phyloP scores from a whole-genome alignment of 2,113 vertebrate species.

The Herpetotheres cachinnans region DNA sequence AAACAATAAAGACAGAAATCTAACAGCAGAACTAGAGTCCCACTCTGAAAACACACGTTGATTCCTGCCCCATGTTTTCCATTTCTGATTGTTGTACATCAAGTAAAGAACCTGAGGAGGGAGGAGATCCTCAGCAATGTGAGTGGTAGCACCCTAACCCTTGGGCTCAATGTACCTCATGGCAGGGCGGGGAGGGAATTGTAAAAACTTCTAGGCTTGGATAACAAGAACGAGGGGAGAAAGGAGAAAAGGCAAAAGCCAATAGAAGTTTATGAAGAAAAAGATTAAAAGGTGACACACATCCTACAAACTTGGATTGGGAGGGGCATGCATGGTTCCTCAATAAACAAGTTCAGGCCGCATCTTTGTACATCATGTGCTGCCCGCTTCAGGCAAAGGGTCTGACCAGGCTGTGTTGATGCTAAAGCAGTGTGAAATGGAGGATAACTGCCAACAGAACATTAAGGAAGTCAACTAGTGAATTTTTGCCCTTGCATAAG shows the following conservation, averaged over 20 bases:
- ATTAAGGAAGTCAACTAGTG: background rate
- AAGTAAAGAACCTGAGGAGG: background rate
- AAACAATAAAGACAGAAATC: background rate
- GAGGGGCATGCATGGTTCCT: background rate
- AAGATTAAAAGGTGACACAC: background rate
- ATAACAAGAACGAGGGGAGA: background rate
- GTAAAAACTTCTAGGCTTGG: background rate
- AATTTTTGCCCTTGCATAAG: conserved; percentile 21
- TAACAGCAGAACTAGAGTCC: background rate
- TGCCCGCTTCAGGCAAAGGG: background rate
- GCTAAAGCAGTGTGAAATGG: background rate
- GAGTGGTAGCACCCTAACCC: background rate
- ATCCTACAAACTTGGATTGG: background rate
- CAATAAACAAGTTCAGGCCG: background rate
- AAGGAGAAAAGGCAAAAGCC: background rate
- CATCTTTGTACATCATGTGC: background rate
- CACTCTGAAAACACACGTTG: background rate
- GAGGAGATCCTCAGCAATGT: background rate
- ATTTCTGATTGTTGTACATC: background rate
- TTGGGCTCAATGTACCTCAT: background rate
- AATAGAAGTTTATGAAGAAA: background rate
- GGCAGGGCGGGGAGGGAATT: rapidly evolving
- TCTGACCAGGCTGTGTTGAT: background rate
- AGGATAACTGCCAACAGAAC: background rate
- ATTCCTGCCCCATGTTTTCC: background rate